These are phyloP conservation scores for Acipenser transmontanus DNA, from an alignment of 2,797 vertebrate species.

Conservation along the genomic window DNA sequence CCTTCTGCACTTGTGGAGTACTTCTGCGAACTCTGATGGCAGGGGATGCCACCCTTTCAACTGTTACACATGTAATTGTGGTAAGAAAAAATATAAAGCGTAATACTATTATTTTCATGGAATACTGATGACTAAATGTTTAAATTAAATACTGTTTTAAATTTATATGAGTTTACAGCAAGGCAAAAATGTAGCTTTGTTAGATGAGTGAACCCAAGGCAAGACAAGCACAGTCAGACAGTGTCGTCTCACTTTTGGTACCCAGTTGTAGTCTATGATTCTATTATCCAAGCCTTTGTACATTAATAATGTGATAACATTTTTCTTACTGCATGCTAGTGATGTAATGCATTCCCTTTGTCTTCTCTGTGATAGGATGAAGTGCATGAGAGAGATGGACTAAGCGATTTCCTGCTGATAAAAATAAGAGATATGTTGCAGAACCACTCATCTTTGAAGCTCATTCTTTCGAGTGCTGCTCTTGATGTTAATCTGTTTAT, in stretches of 20 bases:
- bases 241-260: too few species aligned
- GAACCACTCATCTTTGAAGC: constrained; percentile 69
- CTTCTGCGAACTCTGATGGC: constrained; percentile 86
- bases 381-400: constrained; percentile 88
- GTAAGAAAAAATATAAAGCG: constrained; percentile 50
- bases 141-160: too few species aligned
- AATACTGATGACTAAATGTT: too few species aligned
- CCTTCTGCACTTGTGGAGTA: constrained; percentile 85
- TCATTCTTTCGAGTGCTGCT: constrained; percentile 88
- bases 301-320: constrained; percentile 8
- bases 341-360: not conserved
- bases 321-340: not conserved
- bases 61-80: constrained; percentile 91
- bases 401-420: constrained; percentile 88
- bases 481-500: constrained; percentile 81
- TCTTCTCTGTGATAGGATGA: constrained; percentile 71
- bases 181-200: too few species aligned
- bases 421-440: constrained; percentile 81
- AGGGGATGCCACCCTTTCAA: constrained; percentile 70
- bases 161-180: too few species aligned
- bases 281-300: too few species aligned
- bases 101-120: too few species aligned
- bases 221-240: too few species aligned
- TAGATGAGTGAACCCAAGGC: too few species aligned
- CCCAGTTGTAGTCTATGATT: too few species aligned